Percentiles rank a stretch among this genome's conserved stretches.
Conservation (phyloP, 2,888 invertebrate species). For the Morpho achilles region DNA sequence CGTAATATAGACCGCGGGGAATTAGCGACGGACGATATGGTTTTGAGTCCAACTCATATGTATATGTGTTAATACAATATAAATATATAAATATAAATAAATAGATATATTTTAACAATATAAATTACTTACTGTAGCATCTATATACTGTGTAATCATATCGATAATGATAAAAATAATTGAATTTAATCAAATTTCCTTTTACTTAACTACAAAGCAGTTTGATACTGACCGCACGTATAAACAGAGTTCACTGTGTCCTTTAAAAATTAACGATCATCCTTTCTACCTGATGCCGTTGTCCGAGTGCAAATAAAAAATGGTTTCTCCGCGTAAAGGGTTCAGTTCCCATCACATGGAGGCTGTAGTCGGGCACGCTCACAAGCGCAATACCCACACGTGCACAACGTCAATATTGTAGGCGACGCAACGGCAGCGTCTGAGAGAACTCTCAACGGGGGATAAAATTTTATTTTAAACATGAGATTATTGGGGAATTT, state of each 20-base stretch:
- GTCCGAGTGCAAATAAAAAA: constrained; percentile 80
- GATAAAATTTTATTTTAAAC: constrained; percentile 63
- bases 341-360: constrained; percentile 79
- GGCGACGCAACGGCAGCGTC: constrained; percentile 57
- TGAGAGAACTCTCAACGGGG: constrained; percentile 70
- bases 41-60: neutral
- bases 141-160: too few relatives aligned
- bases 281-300: constrained; percentile 79
- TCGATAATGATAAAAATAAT: too few relatives aligned
- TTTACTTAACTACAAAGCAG: too few relatives aligned
- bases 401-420: constrained; percentile 39
- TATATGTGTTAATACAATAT: neutral
- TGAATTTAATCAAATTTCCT: too few relatives aligned
- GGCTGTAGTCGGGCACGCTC: constrained; percentile 55
- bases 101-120: neutral
- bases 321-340: constrained; percentile 77
- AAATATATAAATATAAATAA: too few relatives aligned
- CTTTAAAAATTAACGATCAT: constrained; percentile 78
- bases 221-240: constrained; percentile 39
- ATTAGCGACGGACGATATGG: constrained; percentile 4
- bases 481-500: constrained; percentile 55
- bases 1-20: constrained; percentile 4
- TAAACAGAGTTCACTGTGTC: constrained; percentile 65
- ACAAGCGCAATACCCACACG: constrained; percentile 36
- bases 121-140: neutral